Conservation (phyloP, 2,113 vertebrate species). For the Ameiurus melas region DNA sequence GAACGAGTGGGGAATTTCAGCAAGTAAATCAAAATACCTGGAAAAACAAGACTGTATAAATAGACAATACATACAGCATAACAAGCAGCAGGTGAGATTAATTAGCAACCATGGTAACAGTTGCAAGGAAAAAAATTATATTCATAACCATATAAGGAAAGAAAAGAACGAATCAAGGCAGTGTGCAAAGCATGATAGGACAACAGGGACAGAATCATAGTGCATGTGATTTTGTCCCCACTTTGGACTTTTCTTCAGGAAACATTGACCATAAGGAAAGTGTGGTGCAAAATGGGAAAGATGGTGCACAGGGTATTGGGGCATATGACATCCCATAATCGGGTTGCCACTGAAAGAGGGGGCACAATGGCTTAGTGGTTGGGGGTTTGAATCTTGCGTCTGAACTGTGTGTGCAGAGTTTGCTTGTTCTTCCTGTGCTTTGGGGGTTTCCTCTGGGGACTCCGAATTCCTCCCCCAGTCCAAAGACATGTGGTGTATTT, state of each 20-base stretch:
- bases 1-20: background rate
- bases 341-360: background rate
- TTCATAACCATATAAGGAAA: background rate
- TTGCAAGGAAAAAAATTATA: background rate
- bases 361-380: no score
- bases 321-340: background rate
- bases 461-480: no score
- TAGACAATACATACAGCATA: background rate
- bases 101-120: slow-evolving; percentile 15
- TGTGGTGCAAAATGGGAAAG: background rate
- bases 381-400: no score
- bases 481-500: no score
- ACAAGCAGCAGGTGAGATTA: slow-evolving; percentile 10
- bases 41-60: background rate
- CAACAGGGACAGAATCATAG: background rate
- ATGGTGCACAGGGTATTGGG: background rate
- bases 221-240: background rate
- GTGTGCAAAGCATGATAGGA: background rate
- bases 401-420: no score
- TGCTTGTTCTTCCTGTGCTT: no score
- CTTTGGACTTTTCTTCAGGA: background rate
- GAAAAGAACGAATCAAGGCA: background rate
- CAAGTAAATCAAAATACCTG: slow-evolving; percentile 8
- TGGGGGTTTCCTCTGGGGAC: no score
- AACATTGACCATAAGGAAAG: background rate